Evolutionary conservation across 2,888 invertebrate species (phyloP).

Genomic region (Scaptodrosophila latifasciaeformis): DNA sequence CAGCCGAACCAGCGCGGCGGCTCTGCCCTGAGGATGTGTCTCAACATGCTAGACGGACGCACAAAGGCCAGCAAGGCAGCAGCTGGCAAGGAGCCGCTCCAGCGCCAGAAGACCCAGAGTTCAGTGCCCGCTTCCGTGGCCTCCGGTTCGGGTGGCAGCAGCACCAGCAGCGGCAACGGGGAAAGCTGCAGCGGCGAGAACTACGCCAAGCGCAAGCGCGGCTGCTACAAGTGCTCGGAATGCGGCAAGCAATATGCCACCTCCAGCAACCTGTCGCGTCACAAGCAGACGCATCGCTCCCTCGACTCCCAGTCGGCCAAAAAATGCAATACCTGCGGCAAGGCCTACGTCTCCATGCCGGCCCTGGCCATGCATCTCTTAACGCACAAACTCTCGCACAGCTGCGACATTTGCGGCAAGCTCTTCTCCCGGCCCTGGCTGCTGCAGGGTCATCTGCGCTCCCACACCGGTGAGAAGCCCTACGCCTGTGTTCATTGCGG

Average conservation of each 20-base stretch:
- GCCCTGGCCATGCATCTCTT: slow-evolving; percentile 95
- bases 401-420: slow-evolving; percentile 94
- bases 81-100: slow-evolving; percentile 40
- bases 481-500: slow-evolving; percentile 96
- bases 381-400: slow-evolving; percentile 94
- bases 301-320: slow-evolving; percentile 96
- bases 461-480: slow-evolving; percentile 95
- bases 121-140: background rate
- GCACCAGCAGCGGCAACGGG: slow-evolving; percentile 10
- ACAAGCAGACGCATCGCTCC: slow-evolving; percentile 94
- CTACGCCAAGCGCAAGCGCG: slow-evolving; percentile 70
- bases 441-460: slow-evolving; percentile 88
- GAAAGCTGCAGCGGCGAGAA: slow-evolving; percentile 45
- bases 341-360: slow-evolving; percentile 98
- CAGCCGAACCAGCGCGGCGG: slow-evolving; percentile 38
- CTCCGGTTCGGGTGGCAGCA: slow-evolving; percentile 2
- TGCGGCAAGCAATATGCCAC: slow-evolving; percentile 95
- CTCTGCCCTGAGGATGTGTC: slow-evolving; percentile 60
- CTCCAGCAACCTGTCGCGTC: slow-evolving; percentile 90
- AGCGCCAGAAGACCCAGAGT: slow-evolving; percentile 30
- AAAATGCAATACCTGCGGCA: slow-evolving; percentile 95
- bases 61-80: slow-evolving; percentile 69
- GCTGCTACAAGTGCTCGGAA: slow-evolving; percentile 85
- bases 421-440: slow-evolving; percentile 97
- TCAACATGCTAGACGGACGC: slow-evolving; percentile 71